A percentile compares a stretch with the other conserved stretches of the same genome.
These are phyloP conservation scores for Triops longicaudatus DNA, from an alignment of 1,140 invertebrate species.

Conservation along the genomic window DNA sequence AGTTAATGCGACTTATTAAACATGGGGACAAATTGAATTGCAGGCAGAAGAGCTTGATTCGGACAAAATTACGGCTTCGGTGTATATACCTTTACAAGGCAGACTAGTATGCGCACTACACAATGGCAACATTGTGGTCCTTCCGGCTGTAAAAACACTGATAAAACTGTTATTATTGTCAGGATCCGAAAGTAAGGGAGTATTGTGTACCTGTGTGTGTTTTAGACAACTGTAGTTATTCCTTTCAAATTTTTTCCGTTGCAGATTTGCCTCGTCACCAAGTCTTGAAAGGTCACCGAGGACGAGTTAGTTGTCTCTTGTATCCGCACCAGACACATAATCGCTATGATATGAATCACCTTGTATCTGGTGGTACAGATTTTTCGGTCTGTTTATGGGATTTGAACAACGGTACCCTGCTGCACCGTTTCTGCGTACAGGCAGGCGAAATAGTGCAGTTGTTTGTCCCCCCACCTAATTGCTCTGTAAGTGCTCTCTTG, in stretches of 20 bases:
- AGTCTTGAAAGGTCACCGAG: conserved; percentile 79
- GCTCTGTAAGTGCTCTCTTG: conserved; percentile 30
- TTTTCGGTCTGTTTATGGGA: conserved; percentile 98
- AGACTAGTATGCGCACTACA: neutral
- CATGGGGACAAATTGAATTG: neutral
- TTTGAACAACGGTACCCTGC: conserved; percentile 73
- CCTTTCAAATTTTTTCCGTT: conserved; percentile 31
- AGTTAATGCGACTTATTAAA: no score
- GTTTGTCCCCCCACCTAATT: conserved; percentile 34
- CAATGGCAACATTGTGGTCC: neutral
- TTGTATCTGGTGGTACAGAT: conserved; percentile 93
- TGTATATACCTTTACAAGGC: neutral
- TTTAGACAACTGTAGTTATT: neutral
- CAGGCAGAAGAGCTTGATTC: neutral
- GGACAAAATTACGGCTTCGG: neutral
- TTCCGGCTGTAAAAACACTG: neutral
- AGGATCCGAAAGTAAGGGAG: neutral
- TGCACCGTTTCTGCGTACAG: conserved; percentile 95
- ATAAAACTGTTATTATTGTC: neutral
- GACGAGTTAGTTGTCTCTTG: conserved; percentile 86
- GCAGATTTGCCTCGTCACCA: conserved; percentile 84
- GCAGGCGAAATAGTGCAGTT: conserved; percentile 56
- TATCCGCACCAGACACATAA: conserved; percentile 87
- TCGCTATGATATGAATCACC: conserved; percentile 84
- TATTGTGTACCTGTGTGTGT: neutral